Evolutionary conservation across 2,113 vertebrate genomes (phyloP).

Genomic region (Garra rufa): DNA sequence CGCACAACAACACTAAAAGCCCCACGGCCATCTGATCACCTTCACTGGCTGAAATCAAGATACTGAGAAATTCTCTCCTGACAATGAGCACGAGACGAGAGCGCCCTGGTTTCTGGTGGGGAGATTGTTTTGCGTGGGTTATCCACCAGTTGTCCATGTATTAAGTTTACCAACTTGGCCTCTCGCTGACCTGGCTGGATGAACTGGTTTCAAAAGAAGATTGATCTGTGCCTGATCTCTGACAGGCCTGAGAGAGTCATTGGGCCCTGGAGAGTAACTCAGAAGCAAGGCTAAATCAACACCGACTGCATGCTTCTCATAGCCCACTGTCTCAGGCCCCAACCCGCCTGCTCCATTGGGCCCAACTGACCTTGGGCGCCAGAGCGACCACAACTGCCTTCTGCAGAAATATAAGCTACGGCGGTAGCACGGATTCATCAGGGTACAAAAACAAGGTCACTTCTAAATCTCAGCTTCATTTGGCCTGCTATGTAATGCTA

Average conservation of each 20-base stretch:
- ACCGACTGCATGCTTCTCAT: slow-evolving; percentile 52
- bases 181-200: slow-evolving; percentile 38
- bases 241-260: slow-evolving; percentile 45
- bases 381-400: slow-evolving; percentile 17
- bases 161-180: slow-evolving; percentile 59
- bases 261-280: slow-evolving; percentile 39
- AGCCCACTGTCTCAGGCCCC: slow-evolving; percentile 31
- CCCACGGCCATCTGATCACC: slow-evolving; percentile 15
- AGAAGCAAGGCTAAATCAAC: slow-evolving; percentile 55
- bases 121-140: slow-evolving; percentile 30
- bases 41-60: slow-evolving; percentile 24
- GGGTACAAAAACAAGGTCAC: background rate
- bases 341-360: background rate
- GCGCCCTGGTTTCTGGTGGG: background rate
- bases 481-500: background rate
- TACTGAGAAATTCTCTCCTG: slow-evolving; percentile 21
- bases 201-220: slow-evolving; percentile 43
- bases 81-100: slow-evolving; percentile 34
- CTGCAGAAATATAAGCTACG: slow-evolving; percentile 34
- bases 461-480: background rate
- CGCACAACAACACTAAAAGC: slow-evolving; percentile 27
- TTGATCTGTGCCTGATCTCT: slow-evolving; percentile 49
- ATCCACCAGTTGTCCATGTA: slow-evolving; percentile 60
- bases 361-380: slow-evolving; percentile 51
- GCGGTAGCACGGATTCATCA: background rate